Evolutionary conservation across 2,113 vertebrate genomes (phyloP).

Genomic region (Cynocephalus volans): DNA sequence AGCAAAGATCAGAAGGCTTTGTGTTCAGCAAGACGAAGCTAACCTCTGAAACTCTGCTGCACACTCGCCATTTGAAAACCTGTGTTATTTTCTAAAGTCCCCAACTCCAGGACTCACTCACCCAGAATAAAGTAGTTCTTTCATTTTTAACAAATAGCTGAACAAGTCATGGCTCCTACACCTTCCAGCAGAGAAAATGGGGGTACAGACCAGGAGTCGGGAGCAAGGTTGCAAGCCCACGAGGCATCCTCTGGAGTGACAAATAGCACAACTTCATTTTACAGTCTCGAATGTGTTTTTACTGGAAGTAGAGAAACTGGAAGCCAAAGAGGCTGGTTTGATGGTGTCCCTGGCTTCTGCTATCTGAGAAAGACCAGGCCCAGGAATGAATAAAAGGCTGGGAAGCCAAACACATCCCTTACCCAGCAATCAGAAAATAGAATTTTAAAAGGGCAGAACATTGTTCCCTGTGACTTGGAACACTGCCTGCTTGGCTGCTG

Average conservation of each 20-base stretch:
- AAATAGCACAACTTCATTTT: not conserved
- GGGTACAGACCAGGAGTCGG: not conserved
- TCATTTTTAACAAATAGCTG: conserved; percentile 56
- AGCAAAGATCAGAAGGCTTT: conserved; percentile 56
- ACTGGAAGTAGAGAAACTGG: not conserved
- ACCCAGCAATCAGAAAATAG: not conserved
- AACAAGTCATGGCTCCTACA: not conserved
- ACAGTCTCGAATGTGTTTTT: not conserved
- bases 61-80: not conserved
- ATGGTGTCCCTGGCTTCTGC: not conserved
- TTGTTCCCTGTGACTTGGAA: not conserved
- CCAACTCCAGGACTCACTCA: conserved; percentile 47
- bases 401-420: not conserved
- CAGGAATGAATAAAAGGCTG: not conserved
- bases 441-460: not conserved
- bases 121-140: conserved; percentile 54
- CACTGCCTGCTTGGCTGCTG: not conserved
- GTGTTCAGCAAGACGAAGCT: conserved; percentile 61
- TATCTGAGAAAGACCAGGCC: not conserved
- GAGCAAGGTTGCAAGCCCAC: not conserved
- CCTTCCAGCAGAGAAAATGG: conserved; percentile 24
- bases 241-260: rapidly evolving
- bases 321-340: not conserved
- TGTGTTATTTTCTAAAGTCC: not conserved
- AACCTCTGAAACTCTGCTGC: not conserved